Percentiles rank a stretch among this genome's conserved stretches.
phyloP scores from a whole-genome alignment of 2,113 vertebrate species.

The Otocyon megalotis region DNA sequence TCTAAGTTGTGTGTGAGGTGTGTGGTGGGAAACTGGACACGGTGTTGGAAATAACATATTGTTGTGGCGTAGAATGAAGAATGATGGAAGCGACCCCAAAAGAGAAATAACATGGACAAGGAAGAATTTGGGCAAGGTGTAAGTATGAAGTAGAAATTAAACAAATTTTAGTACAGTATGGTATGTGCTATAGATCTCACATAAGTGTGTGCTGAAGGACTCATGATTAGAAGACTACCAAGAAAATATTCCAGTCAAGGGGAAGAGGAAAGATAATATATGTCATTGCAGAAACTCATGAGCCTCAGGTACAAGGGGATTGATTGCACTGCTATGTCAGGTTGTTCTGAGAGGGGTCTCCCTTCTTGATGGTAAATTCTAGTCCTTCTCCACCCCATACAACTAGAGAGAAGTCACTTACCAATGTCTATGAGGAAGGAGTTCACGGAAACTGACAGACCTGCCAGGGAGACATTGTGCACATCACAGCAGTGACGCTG shows the following conservation, averaged over 20 bases:
- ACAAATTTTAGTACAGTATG: background rate
- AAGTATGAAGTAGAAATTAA: background rate
- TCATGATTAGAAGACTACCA: background rate
- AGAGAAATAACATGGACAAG: background rate
- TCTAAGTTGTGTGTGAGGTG: background rate
- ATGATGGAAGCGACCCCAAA: background rate
- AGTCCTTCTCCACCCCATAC: accelerated
- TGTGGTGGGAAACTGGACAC: no score
- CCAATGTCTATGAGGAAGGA: no score
- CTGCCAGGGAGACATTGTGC: accelerated
- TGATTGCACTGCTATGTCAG: no score
- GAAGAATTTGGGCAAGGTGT: background rate
- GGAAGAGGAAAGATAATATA: accelerated
- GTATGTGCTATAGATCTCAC: no score
- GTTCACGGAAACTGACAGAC: accelerated
- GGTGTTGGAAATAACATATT: background rate
- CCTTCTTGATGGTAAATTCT: background rate
- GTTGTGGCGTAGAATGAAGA: background rate
- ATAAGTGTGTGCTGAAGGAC: background rate
- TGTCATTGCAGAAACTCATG: accelerated
- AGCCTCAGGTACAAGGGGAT: background rate
- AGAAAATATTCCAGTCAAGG: background rate
- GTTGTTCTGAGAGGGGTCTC: background rate
- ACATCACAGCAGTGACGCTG: accelerated
- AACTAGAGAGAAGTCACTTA: background rate